Conservation (phyloP, 1,140 invertebrate species). For the Triops cancriformis region DNA sequence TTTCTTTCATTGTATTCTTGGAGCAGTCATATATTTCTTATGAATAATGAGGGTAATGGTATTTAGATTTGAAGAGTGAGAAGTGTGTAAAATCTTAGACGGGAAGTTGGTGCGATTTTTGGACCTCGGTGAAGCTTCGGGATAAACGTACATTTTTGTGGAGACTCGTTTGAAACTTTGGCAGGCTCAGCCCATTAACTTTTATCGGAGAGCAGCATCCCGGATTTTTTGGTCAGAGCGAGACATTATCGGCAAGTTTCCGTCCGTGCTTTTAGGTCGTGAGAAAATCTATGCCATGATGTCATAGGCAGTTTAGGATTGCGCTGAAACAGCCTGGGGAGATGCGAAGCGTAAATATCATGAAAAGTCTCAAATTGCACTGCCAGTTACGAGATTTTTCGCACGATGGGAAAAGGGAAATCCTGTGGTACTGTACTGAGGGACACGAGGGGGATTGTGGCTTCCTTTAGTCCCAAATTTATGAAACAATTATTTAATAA, state of each 20-base stretch:
- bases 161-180: neutral
- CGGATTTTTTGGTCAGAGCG: neutral
- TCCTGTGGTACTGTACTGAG: neutral
- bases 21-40: too few relatives aligned
- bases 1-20: too few relatives aligned
- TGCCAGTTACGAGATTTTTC: neutral
- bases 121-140: neutral
- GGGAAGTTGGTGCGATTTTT: neutral
- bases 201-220: neutral
- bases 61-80: neutral
- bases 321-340: neutral
- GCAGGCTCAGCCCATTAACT: neutral
- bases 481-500: too few relatives aligned
- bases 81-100: neutral
- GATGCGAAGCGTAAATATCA: neutral
- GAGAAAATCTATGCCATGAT: conserved; percentile 3
- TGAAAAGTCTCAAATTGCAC: neutral
- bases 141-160: neutral
- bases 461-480: neutral
- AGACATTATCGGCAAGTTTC: neutral
- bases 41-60: too few relatives aligned
- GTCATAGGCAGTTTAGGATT: neutral
- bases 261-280: conserved; percentile 1
- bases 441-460: neutral
- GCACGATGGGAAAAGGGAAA: neutral